A percentile compares a stretch with the other conserved stretches of the same genome.
These are phyloP conservation scores for Acromyrmex charruanus DNA, from an alignment of 1,140 invertebrate genomes.

Conservation along the genomic window DNA sequence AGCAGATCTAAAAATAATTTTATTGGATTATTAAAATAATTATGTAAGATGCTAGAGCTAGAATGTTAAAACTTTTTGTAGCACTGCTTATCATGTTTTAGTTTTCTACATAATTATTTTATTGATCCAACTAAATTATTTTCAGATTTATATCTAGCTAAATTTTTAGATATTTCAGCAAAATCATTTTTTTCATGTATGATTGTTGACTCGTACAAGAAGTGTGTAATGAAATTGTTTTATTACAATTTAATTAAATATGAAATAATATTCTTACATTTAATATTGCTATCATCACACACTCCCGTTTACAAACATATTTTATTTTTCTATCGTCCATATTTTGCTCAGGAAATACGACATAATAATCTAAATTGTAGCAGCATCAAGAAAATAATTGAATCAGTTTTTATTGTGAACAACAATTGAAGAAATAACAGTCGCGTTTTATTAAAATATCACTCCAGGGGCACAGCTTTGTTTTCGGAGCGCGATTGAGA, in stretches of 20 bases:
- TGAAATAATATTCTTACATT: neutral
- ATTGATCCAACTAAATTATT: too few species aligned
- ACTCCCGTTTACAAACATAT: too few species aligned
- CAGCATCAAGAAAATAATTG: neutral
- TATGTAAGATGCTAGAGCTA: too few species aligned
- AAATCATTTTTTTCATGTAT: too few species aligned
- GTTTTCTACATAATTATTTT: too few species aligned
- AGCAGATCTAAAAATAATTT: too few species aligned
- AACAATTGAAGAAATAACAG: neutral
- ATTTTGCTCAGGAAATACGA: neutral
- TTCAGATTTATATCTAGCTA: too few species aligned
- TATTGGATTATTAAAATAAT: too few species aligned
- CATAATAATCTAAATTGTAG: slow-evolving; percentile 3
- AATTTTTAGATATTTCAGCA: too few species aligned
- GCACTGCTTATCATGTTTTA: too few species aligned
- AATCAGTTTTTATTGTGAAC: neutral
- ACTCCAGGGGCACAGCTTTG: neutral
- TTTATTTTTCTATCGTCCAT: neutral
- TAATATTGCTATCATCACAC: neutral
- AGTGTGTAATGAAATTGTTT: neutral
- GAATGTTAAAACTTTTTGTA: too few species aligned
- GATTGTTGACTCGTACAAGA: neutral
- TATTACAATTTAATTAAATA: slow-evolving; percentile 5
- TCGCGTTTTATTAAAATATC: slow-evolving; percentile 3
- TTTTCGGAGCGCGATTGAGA: neutral